Evolutionary conservation across 2,888 invertebrate species (phyloP), one percentile per base, ranked within the genome.

Genomic region (Blera fallax): DNA sequence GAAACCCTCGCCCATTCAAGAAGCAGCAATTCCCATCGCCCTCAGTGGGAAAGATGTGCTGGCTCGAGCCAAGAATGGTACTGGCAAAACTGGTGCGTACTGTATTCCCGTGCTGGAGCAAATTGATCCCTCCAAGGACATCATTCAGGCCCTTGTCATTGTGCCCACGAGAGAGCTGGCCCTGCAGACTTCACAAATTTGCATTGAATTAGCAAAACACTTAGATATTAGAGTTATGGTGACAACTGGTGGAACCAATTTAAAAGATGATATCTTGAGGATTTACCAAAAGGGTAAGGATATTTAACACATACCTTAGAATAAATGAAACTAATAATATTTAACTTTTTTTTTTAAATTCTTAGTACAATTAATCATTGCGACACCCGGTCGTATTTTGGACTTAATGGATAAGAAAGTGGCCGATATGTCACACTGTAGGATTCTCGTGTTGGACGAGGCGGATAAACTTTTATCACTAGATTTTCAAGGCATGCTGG

Each of bases 131-230:
- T 95, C 95, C 91, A 96, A 96, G 94, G 97, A 98, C 94, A 95
- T 94, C 92, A 98, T 99, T 92, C 99, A 99, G 95, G 99, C 98
- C 90, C 94, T 99, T 93, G 95, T 99, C 90, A 97, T 99, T 92
- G 99, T 99, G 91, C 99, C 99, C 88, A 99, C 99, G 85, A 94
- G 99, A 93, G 99, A 99, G 94, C 94, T 99, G 93, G 99, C 99
- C 87, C 94, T 99, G 90, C 99, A 99, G 93, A 99, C 99, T 91
- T 98, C 99, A 94, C 99, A 99, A 94, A 99, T 99, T 92, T 98
- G 99, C 93, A 99, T 99, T 92, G 99, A 99, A 93, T 94, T 99
- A 90, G 97, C 98, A 88, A 99, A 99, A 93, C 99, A 99, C 93
- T 95, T 99, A 94, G 96, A 97, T 91, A 96, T 98, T 90, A 97